Percentiles rank a stretch among this genome's conserved stretches.
Conservation (phyloP, 2,113 vertebrate genomes). For the Nyctibius bracteatus region DNA sequence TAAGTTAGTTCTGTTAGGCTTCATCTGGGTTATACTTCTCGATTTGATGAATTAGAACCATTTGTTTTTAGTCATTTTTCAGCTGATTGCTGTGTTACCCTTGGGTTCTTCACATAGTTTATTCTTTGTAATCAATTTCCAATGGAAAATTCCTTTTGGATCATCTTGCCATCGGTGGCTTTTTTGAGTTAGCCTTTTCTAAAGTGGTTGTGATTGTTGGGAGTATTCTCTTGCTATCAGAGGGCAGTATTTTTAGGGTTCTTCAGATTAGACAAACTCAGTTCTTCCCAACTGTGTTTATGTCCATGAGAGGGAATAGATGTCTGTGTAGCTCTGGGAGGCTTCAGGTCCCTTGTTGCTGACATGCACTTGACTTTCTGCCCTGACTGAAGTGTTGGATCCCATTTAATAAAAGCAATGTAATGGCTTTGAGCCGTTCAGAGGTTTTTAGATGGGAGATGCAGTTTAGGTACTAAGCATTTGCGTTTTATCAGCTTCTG, state of each 20-base stretch:
- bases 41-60: background rate
- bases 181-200: background rate
- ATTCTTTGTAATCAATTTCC: background rate
- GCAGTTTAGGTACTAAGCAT: background rate
- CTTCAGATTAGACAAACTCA: background rate
- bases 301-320: background rate
- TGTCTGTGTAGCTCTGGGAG: background rate
- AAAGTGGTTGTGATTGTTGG: background rate
- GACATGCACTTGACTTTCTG: background rate
- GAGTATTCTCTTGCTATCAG: background rate
- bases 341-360: background rate
- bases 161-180: background rate
- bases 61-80: background rate
- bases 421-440: background rate
- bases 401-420: background rate
- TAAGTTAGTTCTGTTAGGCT: background rate
- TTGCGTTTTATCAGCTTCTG: background rate
- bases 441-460: background rate
- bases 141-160: background rate
- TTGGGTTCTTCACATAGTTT: background rate
- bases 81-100: background rate
- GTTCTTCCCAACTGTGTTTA: rapidly evolving
- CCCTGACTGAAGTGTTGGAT: background rate
- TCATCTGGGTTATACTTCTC: background rate
- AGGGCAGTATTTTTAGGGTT: background rate